Evolutionary conservation across 2,888 invertebrate species (phyloP).

Genomic region (Hypomecis punctinalis): DNA sequence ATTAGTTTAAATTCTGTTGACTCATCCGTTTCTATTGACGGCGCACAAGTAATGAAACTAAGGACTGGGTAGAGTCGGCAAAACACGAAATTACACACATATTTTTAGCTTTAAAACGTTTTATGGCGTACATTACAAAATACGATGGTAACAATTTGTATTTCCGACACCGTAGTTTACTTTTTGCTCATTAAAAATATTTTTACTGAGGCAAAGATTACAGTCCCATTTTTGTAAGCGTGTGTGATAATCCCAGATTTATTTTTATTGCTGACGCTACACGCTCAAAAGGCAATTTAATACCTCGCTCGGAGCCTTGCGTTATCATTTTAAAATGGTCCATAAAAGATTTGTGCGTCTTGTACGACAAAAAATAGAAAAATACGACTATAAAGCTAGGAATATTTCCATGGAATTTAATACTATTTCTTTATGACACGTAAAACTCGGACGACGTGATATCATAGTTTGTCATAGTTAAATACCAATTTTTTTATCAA

Average conservation of each 20-base stretch:
- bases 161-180: conserved; percentile 8
- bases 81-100: conserved; percentile 38
- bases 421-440: conserved; percentile 19
- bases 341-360: conserved; percentile 35
- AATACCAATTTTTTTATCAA: conserved; percentile 62
- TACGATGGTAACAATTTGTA: conserved; percentile 13
- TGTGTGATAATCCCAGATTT: conserved; percentile 14
- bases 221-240: conserved; percentile 9
- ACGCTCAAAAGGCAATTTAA: conserved; percentile 51
- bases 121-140: background rate
- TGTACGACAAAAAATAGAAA: conserved; percentile 38
- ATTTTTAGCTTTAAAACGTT: conserved; percentile 1
- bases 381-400: conserved; percentile 17
- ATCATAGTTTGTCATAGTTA: conserved; percentile 55
- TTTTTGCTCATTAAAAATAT: conserved; percentile 14
- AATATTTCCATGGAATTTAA: conserved; percentile 16
- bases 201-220: conserved; percentile 8
- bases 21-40: conserved; percentile 80
- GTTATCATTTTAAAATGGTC: conserved; percentile 53
- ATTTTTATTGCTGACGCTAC: conserved; percentile 56
- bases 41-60: conserved; percentile 60
- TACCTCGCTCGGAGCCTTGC: conserved; percentile 44
- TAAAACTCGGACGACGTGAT: conserved; percentile 45
- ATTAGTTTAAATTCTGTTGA: conserved; percentile 84
- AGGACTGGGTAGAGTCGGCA: conserved; percentile 59